These are phyloP conservation scores for Conops quadrifasciatus DNA, from an alignment of 2,888 invertebrate genomes.

Conservation along the genomic window DNA sequence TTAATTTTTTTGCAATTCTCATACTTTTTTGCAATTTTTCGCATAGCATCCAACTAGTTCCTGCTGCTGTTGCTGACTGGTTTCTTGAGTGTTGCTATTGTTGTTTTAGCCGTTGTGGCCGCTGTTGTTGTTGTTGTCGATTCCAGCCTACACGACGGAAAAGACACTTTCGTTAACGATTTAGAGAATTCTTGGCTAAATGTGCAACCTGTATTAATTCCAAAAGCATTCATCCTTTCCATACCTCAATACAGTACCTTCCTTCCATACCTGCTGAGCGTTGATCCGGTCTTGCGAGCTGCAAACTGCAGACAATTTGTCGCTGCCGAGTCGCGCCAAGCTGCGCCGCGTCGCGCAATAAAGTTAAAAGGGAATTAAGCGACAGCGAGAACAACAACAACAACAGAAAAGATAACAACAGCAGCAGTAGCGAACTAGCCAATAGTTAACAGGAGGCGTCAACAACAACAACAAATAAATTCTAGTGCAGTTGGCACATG, in stretches of 20 bases:
- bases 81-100: no score
- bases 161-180: not conserved
- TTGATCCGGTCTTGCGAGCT: not conserved
- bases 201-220: not conserved
- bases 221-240: not conserved
- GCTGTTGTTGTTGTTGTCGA: not conserved
- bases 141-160: not conserved
- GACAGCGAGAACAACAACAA: conserved; percentile 4
- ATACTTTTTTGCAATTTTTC: conserved; percentile 12
- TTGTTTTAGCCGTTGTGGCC: not conserved
- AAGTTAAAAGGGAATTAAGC: not conserved
- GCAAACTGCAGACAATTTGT: conserved; percentile 8
- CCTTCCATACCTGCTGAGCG: conserved; percentile 5
- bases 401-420: not conserved
- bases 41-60: not conserved
- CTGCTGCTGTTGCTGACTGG: not conserved
- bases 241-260: not conserved
- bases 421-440: not conserved
- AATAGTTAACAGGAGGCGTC: conserved; percentile 7
- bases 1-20: not conserved
- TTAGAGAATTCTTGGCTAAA: not conserved
- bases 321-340: not conserved
- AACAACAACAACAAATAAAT: not conserved
- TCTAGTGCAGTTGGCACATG: not conserved
- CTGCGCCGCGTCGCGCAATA: not conserved